Percentiles rank a stretch among this genome's conserved stretches.
Conservation (phyloP, 2,113 vertebrate genomes). For the Raphicerus campestris region DNA sequence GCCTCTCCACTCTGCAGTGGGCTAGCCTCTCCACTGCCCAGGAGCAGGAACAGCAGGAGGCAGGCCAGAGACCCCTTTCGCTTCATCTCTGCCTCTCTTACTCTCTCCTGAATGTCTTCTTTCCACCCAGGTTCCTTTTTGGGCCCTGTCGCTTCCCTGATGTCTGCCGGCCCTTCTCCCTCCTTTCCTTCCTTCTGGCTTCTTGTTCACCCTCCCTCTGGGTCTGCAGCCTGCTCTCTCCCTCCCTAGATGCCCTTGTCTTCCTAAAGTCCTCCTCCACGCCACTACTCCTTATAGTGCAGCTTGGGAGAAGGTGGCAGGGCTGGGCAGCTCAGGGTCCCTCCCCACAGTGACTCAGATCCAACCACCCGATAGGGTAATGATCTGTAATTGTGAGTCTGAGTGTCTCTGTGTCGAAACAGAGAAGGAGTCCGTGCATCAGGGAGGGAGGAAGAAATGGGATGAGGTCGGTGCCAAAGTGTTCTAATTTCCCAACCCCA, state of each 20-base stretch:
- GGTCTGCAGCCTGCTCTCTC: conserved; percentile 19
- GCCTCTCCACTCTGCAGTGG: background rate
- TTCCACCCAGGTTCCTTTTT: background rate
- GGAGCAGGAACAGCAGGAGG: conserved; percentile 62
- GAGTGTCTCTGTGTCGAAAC: conserved; percentile 63
- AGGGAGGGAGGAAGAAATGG: conserved; percentile 8
- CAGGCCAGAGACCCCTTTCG: conserved; percentile 16
- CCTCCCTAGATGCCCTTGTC: conserved; percentile 10
- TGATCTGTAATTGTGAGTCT: conserved; percentile 65
- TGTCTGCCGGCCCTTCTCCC: background rate
- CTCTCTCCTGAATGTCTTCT: background rate
- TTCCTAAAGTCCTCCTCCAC: conserved; percentile 36
- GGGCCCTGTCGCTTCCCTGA: background rate
- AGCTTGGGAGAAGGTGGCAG: conserved; percentile 42
- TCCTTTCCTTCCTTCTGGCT: background rate
- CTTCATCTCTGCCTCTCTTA: conserved; percentile 41
- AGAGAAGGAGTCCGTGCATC: conserved; percentile 26
- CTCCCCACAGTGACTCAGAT: conserved; percentile 69
- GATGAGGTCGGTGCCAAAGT: conserved; percentile 2
- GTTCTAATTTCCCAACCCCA: conserved; percentile 61
- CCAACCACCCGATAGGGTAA: conserved; percentile 58
- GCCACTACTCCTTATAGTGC: conserved; percentile 65
- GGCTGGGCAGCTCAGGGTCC: conserved; percentile 33
- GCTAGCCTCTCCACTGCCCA: conserved; percentile 42
- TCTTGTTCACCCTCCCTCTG: background rate